Base-by-base conservation (phyloP, 2,113 vertebrate species). In the Sceloporus tristichus region DNA sequence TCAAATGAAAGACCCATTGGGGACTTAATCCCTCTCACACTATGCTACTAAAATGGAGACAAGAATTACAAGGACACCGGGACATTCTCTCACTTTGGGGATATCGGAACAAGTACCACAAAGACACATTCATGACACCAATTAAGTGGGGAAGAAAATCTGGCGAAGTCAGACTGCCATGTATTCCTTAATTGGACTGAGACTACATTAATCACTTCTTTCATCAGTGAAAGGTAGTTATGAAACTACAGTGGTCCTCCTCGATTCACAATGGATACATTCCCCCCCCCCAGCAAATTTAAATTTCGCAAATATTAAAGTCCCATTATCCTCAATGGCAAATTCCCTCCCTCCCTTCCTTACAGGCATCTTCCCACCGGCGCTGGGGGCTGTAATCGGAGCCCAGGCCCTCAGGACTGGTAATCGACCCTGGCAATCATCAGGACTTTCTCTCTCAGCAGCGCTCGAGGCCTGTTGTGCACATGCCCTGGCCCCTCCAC, bases 41-140 rank as follows among this genome's bases (percentile, higher is more conserved):
- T 92, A 79, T 92, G 34, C 82, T 91, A 42, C 87, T 91, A 65
- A 66, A 95, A 91, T 92, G 84, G 88, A 93, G 95, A 76, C 9
- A 82, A 86, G 85, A 88, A 90, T 92, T 89, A 68, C 66, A 92
- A 94, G 92, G 83, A 93, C 48, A 68, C 91, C 86, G 85, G 92
- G 85, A 91, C 86, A 90, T 53, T 93, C 68, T 94, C 53, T 94
- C 88, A 92, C 90, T 91, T 95, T 92, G n/a, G 19, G 16, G 80
- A 93, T 92, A 89, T 81, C 89, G 70, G 75, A 73, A 7, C 53
- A 42, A 91, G 85, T 74, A 87, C 34, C 79, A 89, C 92, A 91
- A 91, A 91, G 91, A 93, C 48, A 88, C 38, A 4, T 56, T 93
- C 75, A 86, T 79, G 42, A 91, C 89, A 81, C 81, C 94, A 93